A percentile compares a stretch with the other conserved stretches of the same genome.
phyloP scores from a whole-genome alignment of 2,113 vertebrate species.

The Microcebus ravelobensis region DNA sequence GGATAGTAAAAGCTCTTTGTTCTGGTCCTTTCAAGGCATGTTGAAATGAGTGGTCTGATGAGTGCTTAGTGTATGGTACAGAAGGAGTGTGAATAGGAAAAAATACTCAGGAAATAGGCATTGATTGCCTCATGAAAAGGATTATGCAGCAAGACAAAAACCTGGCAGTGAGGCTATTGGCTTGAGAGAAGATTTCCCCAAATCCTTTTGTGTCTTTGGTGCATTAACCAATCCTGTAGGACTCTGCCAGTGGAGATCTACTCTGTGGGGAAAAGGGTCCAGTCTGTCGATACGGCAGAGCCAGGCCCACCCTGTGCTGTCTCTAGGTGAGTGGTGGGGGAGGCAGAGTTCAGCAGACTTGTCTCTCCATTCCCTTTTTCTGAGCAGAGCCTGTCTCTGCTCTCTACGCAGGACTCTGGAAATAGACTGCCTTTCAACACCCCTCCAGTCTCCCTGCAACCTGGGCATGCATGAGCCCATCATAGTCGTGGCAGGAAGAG shows the following conservation, averaged over 20 bases:
- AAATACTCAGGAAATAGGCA: neutral
- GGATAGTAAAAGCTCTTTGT: neutral
- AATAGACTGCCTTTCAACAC: neutral
- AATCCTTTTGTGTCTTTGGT: neutral
- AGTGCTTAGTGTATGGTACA: neutral
- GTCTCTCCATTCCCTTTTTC: neutral
- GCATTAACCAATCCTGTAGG: neutral
- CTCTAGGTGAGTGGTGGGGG: neutral
- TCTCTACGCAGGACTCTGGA: neutral
- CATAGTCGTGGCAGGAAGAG: too few species aligned
- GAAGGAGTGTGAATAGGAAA: neutral
- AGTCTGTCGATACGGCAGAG: neutral
- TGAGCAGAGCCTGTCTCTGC: neutral
- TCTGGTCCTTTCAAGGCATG: neutral
- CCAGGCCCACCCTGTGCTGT: neutral
- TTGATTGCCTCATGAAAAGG: neutral
- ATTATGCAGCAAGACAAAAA: neutral
- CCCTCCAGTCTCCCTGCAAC: too few species aligned
- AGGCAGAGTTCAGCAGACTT: neutral
- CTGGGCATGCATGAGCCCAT: too few species aligned
- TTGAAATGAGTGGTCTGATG: neutral
- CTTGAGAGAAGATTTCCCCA: neutral
- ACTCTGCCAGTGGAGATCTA: neutral
- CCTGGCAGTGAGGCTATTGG: neutral
- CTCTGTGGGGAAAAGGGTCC: neutral